Evolutionary conservation across 1,140 invertebrate species (phyloP), one percentile per base, ranked within the genome.

Genomic region (Drosophila subobscura): DNA sequence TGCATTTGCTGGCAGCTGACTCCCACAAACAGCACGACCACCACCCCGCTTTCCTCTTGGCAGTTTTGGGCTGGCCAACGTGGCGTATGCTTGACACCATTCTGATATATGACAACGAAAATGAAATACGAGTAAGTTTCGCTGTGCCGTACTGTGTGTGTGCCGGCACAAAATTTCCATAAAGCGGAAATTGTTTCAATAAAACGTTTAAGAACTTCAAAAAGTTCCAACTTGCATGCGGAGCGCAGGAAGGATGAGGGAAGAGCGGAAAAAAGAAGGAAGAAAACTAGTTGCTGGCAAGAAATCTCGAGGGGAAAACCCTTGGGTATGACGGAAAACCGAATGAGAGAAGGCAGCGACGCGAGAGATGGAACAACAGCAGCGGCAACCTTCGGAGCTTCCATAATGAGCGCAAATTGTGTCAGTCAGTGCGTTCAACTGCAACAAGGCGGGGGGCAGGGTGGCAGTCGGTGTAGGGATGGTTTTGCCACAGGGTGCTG

Each of bases 41-140:
- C 29, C 29, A 33, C 29, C 8, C 8, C 29, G 8, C 27, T 6
- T 6, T 1, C 29, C 40, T 27, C 25, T 44, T 23, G 40, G 10
- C 52, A 54, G n/a, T 23, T 72, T 72, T 76, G 68, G 68, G 63
- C 60, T 47, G 72, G 72, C 72, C 77, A 74, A 86, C 65, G 50
- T 65, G 81, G 83, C 77, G 83, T 86, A 88, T 86, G 81, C 83
- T 86, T 77, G 80, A 84, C 72, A 79, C 66, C 71, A 56, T 65
- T 81, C 77, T 77, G 76, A 74, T 77, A 74, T 80, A 85, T 80
- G 81, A 61, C 73, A 67, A 56, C 50, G 67, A 71, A 58, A 77
- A 72, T 75, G 73, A 77, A 81, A 81, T 73, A 64, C 22, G 29
- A 37, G 3, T 10, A 3, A 4, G 29, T 33, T 8, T 10, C 29